These are phyloP conservation scores for Drosophila barbarae DNA, from an alignment of 2,888 invertebrate species.

Conservation along the genomic window DNA sequence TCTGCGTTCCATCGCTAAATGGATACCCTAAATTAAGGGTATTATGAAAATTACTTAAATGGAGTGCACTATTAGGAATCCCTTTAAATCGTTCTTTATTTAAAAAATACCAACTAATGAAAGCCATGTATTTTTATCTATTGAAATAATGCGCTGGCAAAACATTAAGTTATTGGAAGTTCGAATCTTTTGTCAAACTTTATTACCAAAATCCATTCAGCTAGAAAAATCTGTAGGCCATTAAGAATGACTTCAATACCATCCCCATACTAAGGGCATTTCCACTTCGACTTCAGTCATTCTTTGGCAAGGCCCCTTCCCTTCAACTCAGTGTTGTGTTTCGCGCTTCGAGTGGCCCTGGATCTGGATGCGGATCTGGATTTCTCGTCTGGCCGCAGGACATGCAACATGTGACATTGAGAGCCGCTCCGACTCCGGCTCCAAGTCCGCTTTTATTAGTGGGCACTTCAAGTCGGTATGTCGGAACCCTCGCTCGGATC, in stretches of 20 bases:
- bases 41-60: conserved; percentile 3
- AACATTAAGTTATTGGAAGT: conserved; percentile 16
- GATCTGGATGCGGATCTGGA: conserved; percentile 24
- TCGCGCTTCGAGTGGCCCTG: conserved; percentile 67
- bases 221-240: conserved; percentile 14
- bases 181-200: neutral
- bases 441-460: conserved; percentile 21
- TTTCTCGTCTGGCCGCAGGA: conserved; percentile 51
- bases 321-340: conserved; percentile 56
- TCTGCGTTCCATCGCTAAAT: conserved; percentile 12
- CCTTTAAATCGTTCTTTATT: neutral
- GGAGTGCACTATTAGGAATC: neutral
- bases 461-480: conserved; percentile 13
- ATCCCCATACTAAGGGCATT: conserved; percentile 16
- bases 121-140: neutral
- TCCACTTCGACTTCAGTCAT: conserved; percentile 19
- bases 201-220: conserved; percentile 3
- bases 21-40: conserved; percentile 26
- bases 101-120: neutral
- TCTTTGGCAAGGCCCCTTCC: conserved; percentile 30
- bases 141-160: conserved; percentile 1
- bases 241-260: neutral
- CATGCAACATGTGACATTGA: conserved; percentile 75
- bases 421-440: conserved; percentile 39
- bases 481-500: conserved; percentile 18